Evolutionary conservation across 2,113 vertebrate genomes (phyloP).

Genomic region (Trachemys scripta): DNA sequence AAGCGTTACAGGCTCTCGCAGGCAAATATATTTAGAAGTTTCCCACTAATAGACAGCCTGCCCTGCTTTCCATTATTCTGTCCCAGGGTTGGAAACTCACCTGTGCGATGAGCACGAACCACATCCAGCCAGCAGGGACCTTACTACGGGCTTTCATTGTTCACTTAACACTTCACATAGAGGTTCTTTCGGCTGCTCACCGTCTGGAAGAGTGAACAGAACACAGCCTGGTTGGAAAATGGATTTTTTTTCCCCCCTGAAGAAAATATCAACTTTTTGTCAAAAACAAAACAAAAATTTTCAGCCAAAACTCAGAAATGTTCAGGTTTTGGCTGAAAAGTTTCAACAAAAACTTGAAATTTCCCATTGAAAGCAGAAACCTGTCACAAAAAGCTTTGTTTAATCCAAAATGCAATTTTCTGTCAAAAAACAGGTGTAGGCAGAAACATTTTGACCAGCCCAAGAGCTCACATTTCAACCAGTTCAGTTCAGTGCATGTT

Average conservation of each 20-base stretch:
- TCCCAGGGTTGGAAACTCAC: background rate
- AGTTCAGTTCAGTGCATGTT: background rate
- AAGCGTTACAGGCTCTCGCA: background rate
- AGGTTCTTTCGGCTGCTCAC: conserved; percentile 5
- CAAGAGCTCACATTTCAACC: background rate
- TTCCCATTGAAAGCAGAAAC: conserved; percentile 14
- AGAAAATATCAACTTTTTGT: background rate
- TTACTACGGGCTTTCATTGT: background rate
- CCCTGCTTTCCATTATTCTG: background rate
- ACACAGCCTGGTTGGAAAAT: conserved; percentile 2
- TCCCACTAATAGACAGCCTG: background rate
- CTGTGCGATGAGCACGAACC: background rate
- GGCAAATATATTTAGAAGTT: background rate
- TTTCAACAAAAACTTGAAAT: conserved; percentile 39
- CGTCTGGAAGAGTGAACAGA: conserved; percentile 1
- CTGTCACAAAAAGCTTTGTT: background rate
- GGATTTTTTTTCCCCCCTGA: background rate
- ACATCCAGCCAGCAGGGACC: background rate
- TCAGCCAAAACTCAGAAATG: conserved; percentile 13
- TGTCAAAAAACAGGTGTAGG: background rate
- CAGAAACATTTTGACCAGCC: conserved; percentile 23
- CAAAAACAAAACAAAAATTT: background rate
- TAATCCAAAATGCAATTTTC: conserved; percentile 21
- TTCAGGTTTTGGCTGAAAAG: background rate
- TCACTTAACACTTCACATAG: background rate